phyloP scores from a whole-genome alignment of 2,888 invertebrate species.

The Dendrolimus houi region DNA sequence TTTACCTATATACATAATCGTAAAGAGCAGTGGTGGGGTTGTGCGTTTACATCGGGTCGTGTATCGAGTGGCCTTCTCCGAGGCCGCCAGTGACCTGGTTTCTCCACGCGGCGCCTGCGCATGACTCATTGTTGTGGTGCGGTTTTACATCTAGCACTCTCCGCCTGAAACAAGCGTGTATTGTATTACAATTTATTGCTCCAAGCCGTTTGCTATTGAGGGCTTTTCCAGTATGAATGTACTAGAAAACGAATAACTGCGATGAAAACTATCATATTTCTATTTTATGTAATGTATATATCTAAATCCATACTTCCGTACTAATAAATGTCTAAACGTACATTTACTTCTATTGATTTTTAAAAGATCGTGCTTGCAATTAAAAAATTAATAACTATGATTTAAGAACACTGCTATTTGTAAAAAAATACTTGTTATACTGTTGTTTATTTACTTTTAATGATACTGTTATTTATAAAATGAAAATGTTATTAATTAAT shows the following conservation, averaged over 20 bases:
- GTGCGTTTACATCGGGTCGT: constrained; percentile 2
- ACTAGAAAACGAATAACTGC: not conserved
- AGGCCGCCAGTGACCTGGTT: constrained; percentile 60
- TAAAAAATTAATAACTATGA: too few relatives aligned
- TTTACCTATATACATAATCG: too few relatives aligned
- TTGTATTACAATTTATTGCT: constrained; percentile 14
- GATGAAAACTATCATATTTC: not conserved
- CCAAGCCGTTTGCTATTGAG: not conserved
- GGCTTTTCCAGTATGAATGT: not conserved
- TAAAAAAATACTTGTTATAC: too few relatives aligned
- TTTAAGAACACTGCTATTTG: too few relatives aligned
- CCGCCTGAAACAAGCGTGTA: constrained; percentile 10
- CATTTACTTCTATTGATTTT: too few relatives aligned
- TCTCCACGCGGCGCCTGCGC: constrained; percentile 32
- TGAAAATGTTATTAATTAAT: too few relatives aligned
- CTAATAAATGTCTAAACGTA: too few relatives aligned
- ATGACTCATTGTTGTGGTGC: constrained; percentile 56
- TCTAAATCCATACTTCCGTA: too few relatives aligned
- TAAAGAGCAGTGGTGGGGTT: not conserved
- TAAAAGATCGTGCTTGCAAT: too few relatives aligned
- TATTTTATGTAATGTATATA: not conserved
- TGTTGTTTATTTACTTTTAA: too few relatives aligned
- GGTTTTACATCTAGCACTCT: constrained; percentile 15
- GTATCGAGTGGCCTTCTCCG: constrained; percentile 45
- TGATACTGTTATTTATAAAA: too few relatives aligned